phyloP scores from a whole-genome alignment of 2,888 invertebrate species.

The Microctonus hyperodae region DNA sequence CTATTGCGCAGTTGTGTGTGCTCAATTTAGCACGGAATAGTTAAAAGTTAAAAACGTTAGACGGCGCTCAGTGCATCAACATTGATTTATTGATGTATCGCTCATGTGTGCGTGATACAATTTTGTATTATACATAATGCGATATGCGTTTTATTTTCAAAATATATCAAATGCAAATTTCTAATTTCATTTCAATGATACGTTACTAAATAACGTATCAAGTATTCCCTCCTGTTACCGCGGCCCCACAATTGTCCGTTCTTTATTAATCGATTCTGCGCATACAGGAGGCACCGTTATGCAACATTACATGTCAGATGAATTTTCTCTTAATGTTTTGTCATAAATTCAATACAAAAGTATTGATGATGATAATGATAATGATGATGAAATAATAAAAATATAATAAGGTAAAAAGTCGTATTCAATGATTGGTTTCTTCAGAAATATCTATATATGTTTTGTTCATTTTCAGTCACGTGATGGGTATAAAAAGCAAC shows the following conservation, averaged over 20 bases:
- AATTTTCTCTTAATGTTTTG: not conserved
- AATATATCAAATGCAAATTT: not conserved
- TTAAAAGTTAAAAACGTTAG: not conserved
- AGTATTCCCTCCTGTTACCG: not conserved
- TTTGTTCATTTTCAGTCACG: constrained; percentile 19
- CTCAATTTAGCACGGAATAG: not conserved
- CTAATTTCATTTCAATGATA: not conserved
- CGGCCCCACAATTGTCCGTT: not conserved
- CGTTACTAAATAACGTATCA: not conserved
- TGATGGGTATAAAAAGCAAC: constrained; percentile 21
- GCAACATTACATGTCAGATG: not conserved
- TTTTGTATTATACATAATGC: not conserved
- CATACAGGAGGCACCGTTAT: not conserved
- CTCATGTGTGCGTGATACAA: constrained; percentile 3
- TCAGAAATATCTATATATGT: not conserved
- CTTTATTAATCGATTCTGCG: constrained; percentile 26
- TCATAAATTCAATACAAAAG: not conserved
- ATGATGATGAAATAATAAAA: too few species aligned
- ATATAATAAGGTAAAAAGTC: not conserved
- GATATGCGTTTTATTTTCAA: not conserved
- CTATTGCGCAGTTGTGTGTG: not conserved
- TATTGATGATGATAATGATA: too few species aligned
- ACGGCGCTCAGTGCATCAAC: constrained; percentile 4
- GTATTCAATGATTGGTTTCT: not conserved
- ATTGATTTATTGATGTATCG: constrained; percentile 26